A percentile compares a stretch with the other conserved stretches of the same genome.
phyloP scores from a whole-genome alignment of 2,888 invertebrate species.

The Andrena bucephala region DNA sequence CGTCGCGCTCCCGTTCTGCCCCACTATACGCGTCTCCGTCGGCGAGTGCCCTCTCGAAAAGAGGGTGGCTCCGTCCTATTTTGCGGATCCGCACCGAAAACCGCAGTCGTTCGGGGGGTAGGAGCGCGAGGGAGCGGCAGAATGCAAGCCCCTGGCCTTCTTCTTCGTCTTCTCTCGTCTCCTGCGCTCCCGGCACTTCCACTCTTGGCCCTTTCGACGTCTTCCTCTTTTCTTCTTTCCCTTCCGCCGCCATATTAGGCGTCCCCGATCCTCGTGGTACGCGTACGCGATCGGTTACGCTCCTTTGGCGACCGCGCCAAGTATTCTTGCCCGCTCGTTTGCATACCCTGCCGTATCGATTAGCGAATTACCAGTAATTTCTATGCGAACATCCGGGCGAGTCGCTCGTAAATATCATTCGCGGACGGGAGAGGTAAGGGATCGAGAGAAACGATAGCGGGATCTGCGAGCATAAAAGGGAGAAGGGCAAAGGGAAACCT shows the following conservation, averaged over 20 bases:
- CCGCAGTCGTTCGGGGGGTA: conserved; percentile 68
- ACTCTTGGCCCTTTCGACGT: not conserved
- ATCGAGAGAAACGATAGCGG: not conserved
- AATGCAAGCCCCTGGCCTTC: conserved; percentile 22
- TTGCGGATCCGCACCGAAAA: conserved; percentile 78
- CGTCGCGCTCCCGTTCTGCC: conserved; percentile 23
- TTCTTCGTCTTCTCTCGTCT: conserved; percentile 12
- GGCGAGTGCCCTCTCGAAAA: conserved; percentile 65
- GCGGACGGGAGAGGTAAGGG: conserved; percentile 12
- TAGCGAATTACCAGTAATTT: conserved; percentile 70
- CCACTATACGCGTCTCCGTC: conserved; percentile 24
- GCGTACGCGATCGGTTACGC: conserved; percentile 1
- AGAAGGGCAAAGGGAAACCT: not conserved
- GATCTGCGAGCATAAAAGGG: not conserved
- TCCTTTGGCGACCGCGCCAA: not conserved
- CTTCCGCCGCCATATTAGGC: not conserved
- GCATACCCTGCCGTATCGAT: conserved; percentile 68
- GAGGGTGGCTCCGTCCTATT: conserved; percentile 72
- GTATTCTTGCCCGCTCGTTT: not conserved
- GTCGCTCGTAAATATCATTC: conserved; percentile 61
- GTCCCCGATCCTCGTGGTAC: not conserved
- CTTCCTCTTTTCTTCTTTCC: not conserved
- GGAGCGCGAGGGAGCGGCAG: conserved; percentile 26
- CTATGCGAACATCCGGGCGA: conserved; percentile 64
- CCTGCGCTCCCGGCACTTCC: not conserved